These are phyloP conservation scores for Anastrepha obliqua DNA, from an alignment of 1,140 invertebrate genomes.

Conservation along the genomic window DNA sequence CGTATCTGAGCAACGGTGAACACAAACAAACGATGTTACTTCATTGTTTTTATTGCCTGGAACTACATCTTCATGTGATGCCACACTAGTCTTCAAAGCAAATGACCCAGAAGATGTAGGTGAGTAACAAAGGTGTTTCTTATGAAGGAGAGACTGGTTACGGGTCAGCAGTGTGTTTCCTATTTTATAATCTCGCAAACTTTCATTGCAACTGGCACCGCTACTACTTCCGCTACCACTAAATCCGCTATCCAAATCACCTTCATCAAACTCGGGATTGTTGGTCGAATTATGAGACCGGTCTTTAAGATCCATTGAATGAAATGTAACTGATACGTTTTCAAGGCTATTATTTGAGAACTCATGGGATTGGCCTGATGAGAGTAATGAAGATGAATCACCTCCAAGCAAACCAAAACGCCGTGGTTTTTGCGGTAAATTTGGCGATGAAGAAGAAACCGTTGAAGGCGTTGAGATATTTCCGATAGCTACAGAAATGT, in stretches of 20 bases:
- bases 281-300: slow-evolving; percentile 78
- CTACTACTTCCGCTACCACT: slow-evolving; percentile 83
- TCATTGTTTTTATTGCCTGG: slow-evolving; percentile 15
- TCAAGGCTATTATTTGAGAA: slow-evolving; percentile 75
- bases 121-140: slow-evolving; percentile 67
- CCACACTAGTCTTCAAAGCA: slow-evolving; percentile 72
- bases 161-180: slow-evolving; percentile 59
- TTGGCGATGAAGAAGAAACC: slow-evolving; percentile 76
- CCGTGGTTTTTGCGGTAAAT: slow-evolving; percentile 62
- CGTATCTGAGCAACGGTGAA: slow-evolving; percentile 67
- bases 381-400: slow-evolving; percentile 59
- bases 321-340: slow-evolving; percentile 77
- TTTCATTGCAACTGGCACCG: slow-evolving; percentile 84
- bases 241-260: slow-evolving; percentile 87
- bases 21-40: slow-evolving; percentile 67
- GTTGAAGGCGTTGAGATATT: slow-evolving; percentile 65
- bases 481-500: slow-evolving; percentile 55
- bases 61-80: slow-evolving; percentile 63
- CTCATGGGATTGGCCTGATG: slow-evolving; percentile 59
- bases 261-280: slow-evolving; percentile 79
- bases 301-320: slow-evolving; percentile 81
- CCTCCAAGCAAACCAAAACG: slow-evolving; percentile 68
- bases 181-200: slow-evolving; percentile 76
- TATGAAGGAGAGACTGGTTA: slow-evolving; percentile 62
- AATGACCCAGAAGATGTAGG: slow-evolving; percentile 70